Evolutionary conservation across 2,797 vertebrate genomes (phyloP), one percentile per base, ranked within the genome.

Genomic region (Chaetodon trifasciatus): DNA sequence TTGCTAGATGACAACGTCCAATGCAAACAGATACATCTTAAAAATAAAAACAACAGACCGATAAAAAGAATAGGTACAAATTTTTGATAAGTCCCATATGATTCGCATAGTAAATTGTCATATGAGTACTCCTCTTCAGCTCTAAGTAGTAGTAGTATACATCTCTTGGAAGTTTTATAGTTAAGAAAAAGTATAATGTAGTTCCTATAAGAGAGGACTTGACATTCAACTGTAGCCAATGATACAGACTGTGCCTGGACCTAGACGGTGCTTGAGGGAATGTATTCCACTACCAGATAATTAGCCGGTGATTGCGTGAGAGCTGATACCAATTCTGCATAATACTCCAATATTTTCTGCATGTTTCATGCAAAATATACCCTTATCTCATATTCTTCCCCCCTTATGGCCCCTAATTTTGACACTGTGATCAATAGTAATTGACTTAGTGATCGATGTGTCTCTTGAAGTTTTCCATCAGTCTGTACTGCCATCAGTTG

Each of bases 361-460:
- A 81, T 55, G 42, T 87, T 87, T 89, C 70, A 91, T 84, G 78
- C 74, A 91, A 90, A 88, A 91, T 74, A 82, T 79, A 84, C 28
- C 74, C 88, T 81, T 85, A 89, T 83, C 84, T 81, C 76, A 85
- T 73, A 85, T 85, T 79, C 75, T 50, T 23, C 49, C 56, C 63
- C 58, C 52, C 79, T 77, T 70, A 79, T 76, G 70, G 84, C 78
- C 71, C 72, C 74, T 90, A 79, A 90, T 89, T 94, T 87, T 89
- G 86, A 93, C 79, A 79, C 74, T 69, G 56, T 86, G 81, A 93
- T 95, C 93, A 81, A 94, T 93, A 91, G 78, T 87, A 94, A 93
- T 92, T 93, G 91, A 93, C 86, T 93, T 76, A 67, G 70, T 92
- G 90, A 89, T 94, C 88, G 60, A 93, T 93, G 83, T 75, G 77